Percentiles rank a stretch among this genome's conserved stretches.
These are phyloP conservation scores for Lasius platythorax DNA, from an alignment of 2,888 invertebrate genomes.

Conservation along the genomic window DNA sequence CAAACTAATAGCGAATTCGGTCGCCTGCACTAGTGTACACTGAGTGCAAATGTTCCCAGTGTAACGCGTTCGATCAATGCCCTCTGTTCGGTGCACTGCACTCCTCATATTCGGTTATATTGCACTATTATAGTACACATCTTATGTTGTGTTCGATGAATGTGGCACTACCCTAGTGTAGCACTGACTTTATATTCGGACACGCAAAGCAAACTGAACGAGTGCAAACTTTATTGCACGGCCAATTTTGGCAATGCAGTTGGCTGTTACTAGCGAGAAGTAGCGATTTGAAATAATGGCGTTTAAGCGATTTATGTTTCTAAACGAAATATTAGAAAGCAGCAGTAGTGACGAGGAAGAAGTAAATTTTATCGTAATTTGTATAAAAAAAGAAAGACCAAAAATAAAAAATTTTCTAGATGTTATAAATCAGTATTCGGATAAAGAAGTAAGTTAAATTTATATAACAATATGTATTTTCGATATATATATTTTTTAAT, in stretches of 20 bases:
- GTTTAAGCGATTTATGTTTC: slow-evolving; percentile 17
- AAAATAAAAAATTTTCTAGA: background rate
- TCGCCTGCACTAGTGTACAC: slow-evolving; percentile 7
- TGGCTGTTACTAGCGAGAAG: background rate
- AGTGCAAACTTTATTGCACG: background rate
- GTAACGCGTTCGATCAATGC: background rate
- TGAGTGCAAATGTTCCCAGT: background rate
- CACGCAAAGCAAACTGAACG: background rate
- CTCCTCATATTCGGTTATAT: background rate
- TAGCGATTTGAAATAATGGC: background rate
- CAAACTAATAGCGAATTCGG: background rate
- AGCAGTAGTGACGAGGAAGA: background rate
- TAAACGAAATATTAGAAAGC: background rate
- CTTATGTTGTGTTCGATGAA: background rate
- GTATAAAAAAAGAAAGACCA: slow-evolving; percentile 1
- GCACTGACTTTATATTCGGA: slow-evolving; percentile 1
- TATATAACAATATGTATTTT: too few species aligned
- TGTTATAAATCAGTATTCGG: background rate
- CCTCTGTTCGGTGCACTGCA: background rate
- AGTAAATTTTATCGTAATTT: background rate
- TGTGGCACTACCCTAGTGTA: background rate
- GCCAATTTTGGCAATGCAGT: slow-evolving; percentile 6
- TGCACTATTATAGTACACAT: background rate
- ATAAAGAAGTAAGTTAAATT: background rate
- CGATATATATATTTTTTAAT: too few species aligned